phyloP scores from a whole-genome alignment of 2,888 invertebrate genomes.

The Aporophyla nigra region DNA sequence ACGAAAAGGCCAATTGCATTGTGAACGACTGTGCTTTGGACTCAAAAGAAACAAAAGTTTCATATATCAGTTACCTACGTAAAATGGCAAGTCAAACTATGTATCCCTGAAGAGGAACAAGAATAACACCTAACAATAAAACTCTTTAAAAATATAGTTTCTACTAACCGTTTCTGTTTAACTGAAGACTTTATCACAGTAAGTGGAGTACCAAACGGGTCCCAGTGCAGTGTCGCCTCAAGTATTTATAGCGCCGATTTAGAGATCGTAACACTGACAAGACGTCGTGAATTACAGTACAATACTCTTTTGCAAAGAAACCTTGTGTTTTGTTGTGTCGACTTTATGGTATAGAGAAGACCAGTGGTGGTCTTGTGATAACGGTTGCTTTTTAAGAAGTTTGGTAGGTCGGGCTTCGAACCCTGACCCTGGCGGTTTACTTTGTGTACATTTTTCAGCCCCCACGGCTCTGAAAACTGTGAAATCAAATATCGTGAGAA shows the following conservation, averaged over 20 bases:
- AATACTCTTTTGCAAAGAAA: constrained; percentile 16
- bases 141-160: constrained; percentile 24
- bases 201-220: constrained; percentile 34
- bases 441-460: too few relatives aligned
- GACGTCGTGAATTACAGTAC: constrained; percentile 28
- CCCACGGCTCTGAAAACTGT: too few relatives aligned
- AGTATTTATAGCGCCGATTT: constrained; percentile 58
- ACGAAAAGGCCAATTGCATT: neutral
- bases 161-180: constrained; percentile 25
- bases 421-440: too few relatives aligned
- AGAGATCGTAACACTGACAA: constrained; percentile 55
- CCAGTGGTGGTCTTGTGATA: too few relatives aligned
- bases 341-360: neutral
- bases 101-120: neutral
- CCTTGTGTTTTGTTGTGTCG: constrained; percentile 16
- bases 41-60: neutral
- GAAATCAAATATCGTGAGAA: too few relatives aligned
- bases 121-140: constrained; percentile 1
- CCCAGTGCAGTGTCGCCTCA: constrained; percentile 32
- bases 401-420: too few relatives aligned
- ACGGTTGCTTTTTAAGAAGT: too few relatives aligned
- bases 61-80: neutral
- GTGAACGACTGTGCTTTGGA: too few relatives aligned
- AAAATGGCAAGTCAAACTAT: neutral
- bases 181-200: constrained; percentile 30